Conservation (phyloP, 2,113 vertebrate species). For the Mus musculus region DNA sequence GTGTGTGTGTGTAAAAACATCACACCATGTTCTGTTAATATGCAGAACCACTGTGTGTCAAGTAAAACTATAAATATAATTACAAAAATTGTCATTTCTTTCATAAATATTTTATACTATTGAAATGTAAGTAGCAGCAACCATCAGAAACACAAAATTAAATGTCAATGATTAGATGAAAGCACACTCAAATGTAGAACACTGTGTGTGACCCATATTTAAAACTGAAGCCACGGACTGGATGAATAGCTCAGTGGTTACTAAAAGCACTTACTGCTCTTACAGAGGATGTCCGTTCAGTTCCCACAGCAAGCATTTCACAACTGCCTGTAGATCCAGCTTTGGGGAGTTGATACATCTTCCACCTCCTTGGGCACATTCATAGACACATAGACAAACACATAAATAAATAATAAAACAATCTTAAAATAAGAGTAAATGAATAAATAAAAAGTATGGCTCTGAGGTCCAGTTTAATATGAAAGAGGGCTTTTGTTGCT, state of each 20-base stretch:
- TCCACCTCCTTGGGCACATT: background rate
- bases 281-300: too few species aligned
- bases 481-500: background rate
- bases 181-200: background rate
- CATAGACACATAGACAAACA: background rate
- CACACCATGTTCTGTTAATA: background rate
- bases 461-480: background rate
- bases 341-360: background rate
- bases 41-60: background rate
- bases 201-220: background rate
- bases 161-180: background rate
- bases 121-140: background rate
- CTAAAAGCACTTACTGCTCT: background rate
- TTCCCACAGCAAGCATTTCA: background rate
- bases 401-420: background rate
- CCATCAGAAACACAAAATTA: background rate
- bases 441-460: background rate
- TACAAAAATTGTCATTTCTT: background rate
- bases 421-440: background rate
- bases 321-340: background rate
- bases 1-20: background rate
- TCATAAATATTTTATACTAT: background rate
- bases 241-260: background rate
- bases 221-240: background rate
- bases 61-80: background rate